Percentiles rank a stretch among this genome's conserved stretches.
Conservation (phyloP, 2,888 invertebrate species). For the Trisateles emortualis region DNA sequence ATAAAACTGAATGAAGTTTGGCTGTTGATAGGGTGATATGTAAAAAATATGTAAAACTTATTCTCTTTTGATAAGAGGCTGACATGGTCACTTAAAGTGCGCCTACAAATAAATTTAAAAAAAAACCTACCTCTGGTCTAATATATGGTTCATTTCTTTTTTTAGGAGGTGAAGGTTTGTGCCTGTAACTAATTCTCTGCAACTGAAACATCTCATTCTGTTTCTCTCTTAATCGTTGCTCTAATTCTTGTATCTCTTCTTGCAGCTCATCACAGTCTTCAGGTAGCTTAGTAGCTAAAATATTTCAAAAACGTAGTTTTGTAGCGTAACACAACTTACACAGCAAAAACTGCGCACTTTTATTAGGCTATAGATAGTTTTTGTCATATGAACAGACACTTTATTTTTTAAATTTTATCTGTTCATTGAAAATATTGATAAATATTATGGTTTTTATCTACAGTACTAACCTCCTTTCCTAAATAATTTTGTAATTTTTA, state of each 20-base stretch:
- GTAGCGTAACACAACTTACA: not conserved
- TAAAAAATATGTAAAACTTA: too few relatives aligned
- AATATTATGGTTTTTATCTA: too few relatives aligned
- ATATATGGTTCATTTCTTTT: conserved; percentile 58
- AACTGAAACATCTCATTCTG: conserved; percentile 70
- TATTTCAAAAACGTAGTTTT: too few relatives aligned
- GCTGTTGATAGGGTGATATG: too few relatives aligned
- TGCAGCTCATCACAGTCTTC: conserved; percentile 66
- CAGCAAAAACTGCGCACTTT: not conserved
- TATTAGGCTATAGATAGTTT: too few relatives aligned
- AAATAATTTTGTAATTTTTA: conserved; percentile 72
- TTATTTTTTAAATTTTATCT: too few relatives aligned
- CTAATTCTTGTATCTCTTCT: conserved; percentile 63
- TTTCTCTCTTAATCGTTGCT: conserved; percentile 62
- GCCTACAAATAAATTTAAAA: too few relatives aligned
- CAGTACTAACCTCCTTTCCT: conserved; percentile 57
- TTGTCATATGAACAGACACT: too few relatives aligned
- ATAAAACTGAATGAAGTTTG: too few relatives aligned
- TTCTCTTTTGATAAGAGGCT: too few relatives aligned
- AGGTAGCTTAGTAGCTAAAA: conserved; percentile 50
- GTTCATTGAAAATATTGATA: too few relatives aligned
- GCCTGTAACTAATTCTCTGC: conserved; percentile 61
- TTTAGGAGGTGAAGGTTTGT: conserved; percentile 50
- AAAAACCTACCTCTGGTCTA: conserved; percentile 64
- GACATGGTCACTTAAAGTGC: too few relatives aligned